These are phyloP conservation scores for Pyrrhia umbra DNA, from an alignment of 2,888 invertebrate genomes.

Conservation along the genomic window DNA sequence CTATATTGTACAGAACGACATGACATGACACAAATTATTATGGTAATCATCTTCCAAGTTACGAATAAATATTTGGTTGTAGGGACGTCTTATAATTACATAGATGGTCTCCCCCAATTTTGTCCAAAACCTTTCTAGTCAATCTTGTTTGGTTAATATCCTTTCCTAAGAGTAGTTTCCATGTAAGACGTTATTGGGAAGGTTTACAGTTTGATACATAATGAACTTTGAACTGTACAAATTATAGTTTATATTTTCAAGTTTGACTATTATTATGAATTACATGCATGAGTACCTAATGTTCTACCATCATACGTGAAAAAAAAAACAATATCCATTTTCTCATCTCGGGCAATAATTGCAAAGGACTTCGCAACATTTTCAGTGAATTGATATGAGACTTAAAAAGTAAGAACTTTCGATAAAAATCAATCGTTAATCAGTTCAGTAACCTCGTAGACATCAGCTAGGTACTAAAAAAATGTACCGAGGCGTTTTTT, in stretches of 20 bases:
- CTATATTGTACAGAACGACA: constrained; percentile 62
- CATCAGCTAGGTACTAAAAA: not conserved
- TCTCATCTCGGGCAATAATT: too few relatives aligned
- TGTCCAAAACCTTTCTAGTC: constrained; percentile 37
- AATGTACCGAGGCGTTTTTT: not conserved
- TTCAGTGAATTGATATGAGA: not conserved
- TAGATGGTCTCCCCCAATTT: constrained; percentile 30
- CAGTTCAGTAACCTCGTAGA: not conserved
- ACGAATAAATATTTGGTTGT: constrained; percentile 50
- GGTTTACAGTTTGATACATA: too few relatives aligned
- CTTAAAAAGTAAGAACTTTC: not conserved
- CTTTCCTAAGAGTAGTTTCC: too few relatives aligned
- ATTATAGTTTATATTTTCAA: too few relatives aligned
- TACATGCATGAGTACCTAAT: too few relatives aligned
- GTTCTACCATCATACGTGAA: too few relatives aligned
- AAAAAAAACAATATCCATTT: not conserved
- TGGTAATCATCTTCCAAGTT: constrained; percentile 64
- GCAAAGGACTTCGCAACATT: too few relatives aligned
- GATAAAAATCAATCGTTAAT: not conserved
- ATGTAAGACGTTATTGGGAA: constrained; percentile 16
- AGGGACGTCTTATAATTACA: constrained; percentile 26
- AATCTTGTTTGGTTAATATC: constrained; percentile 41
- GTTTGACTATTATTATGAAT: too few relatives aligned
- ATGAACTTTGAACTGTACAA: too few relatives aligned
- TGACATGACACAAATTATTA: constrained; percentile 71